phyloP scores from a whole-genome alignment of 2,888 invertebrate genomes.

The Sisyra terminalis region DNA sequence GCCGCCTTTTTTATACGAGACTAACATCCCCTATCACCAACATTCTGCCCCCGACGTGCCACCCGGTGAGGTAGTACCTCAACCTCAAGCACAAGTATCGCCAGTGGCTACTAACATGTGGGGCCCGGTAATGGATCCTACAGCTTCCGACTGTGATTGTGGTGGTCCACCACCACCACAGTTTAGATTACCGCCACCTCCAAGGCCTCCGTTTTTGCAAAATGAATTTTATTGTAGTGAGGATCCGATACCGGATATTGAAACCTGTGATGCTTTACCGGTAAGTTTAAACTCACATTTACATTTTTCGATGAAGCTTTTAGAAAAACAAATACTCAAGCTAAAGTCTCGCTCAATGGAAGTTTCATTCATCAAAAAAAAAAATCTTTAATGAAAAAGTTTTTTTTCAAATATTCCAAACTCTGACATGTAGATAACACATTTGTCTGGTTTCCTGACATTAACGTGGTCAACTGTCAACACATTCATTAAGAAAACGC shows the following conservation, averaged over 20 bases:
- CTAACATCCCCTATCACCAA: too few relatives aligned
- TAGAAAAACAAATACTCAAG: too few relatives aligned
- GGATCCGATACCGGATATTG: slow-evolving; percentile 50
- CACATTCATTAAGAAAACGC: slow-evolving; percentile 1
- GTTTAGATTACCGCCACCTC: slow-evolving; percentile 58
- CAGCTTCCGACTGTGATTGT: slow-evolving; percentile 58
- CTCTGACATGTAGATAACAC: too few relatives aligned
- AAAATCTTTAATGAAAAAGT: too few relatives aligned
- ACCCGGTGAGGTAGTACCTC: too few relatives aligned
- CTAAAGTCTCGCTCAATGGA: too few relatives aligned
- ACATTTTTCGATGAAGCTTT: too few relatives aligned
- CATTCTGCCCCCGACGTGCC: too few relatives aligned
- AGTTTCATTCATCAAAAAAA: too few relatives aligned
- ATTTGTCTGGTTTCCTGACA: background rate
- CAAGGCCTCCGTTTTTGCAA: slow-evolving; percentile 53
- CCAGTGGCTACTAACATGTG: slow-evolving; percentile 41
- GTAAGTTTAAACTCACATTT: slow-evolving; percentile 32
- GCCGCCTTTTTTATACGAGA: too few relatives aligned
- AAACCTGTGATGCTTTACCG: slow-evolving; percentile 62
- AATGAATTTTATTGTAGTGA: slow-evolving; percentile 48
- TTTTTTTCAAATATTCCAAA: too few relatives aligned
- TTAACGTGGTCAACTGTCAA: background rate
- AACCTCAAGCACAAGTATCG: too few relatives aligned
- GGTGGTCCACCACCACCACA: slow-evolving; percentile 59
- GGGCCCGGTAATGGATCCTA: slow-evolving; percentile 49